Conservation (phyloP, 1,140 invertebrate genomes). For the Eueides isabella region DNA sequence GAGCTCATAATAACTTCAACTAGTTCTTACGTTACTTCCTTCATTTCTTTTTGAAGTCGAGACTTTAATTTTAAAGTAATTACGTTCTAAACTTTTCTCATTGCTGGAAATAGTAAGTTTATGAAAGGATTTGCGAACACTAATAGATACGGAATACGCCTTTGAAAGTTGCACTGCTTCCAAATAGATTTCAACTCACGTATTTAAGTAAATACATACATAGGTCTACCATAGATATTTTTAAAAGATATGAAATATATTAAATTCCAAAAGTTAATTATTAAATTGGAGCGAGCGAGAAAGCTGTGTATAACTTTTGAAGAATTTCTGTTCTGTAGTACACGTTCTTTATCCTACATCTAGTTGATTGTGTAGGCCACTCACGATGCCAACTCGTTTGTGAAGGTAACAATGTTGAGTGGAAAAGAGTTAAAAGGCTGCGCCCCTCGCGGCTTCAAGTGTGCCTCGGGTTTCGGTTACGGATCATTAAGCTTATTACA, state of each 20-base stretch:
- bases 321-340: slow-evolving; percentile 29
- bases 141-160: slow-evolving; percentile 16
- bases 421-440: slow-evolving; percentile 68
- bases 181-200: background rate
- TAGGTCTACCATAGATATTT: background rate
- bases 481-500: slow-evolving; percentile 62
- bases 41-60: slow-evolving; percentile 36
- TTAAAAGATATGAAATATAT: background rate
- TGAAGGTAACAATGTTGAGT: slow-evolving; percentile 74
- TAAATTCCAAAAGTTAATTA: background rate
- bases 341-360: slow-evolving; percentile 41
- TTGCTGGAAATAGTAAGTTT: slow-evolving; percentile 34
- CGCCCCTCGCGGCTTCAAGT: slow-evolving; percentile 47
- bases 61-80: slow-evolving; percentile 39
- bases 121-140: slow-evolving; percentile 22
- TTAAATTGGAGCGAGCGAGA: background rate
- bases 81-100: slow-evolving; percentile 39
- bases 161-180: background rate
- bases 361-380: slow-evolving; percentile 60
- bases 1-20: slow-evolving; percentile 39
- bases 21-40: slow-evolving; percentile 20
- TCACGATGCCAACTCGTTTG: slow-evolving; percentile 67
- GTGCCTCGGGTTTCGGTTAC: slow-evolving; percentile 53
- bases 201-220: background rate
- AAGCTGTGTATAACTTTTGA: background rate